Evolutionary conservation across 2,797 vertebrate genomes (phyloP).

Genomic region (Darevskia mixta): DNA sequence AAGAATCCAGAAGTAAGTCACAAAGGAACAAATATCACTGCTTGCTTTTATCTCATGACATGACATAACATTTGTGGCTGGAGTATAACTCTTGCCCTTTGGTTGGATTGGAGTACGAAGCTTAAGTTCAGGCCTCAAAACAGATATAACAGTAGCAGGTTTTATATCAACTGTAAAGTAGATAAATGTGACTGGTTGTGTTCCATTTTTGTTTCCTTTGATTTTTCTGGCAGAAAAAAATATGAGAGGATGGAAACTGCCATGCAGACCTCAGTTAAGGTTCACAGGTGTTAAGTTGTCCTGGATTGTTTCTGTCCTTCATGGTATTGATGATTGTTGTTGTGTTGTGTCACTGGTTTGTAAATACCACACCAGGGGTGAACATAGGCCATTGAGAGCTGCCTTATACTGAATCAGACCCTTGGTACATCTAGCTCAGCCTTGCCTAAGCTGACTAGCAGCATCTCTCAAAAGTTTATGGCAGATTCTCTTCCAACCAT

Average conservation of each 20-base stretch:
- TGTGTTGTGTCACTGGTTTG: not conserved
- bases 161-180: not conserved
- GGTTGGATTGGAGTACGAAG: not conserved
- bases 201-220: not conserved
- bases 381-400: not conserved
- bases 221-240: conserved; percentile 22
- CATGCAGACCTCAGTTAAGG: not conserved
- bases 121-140: not conserved
- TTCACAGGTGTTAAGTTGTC: not conserved
- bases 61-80: conserved; percentile 3
- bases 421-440: too few species aligned
- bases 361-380: not conserved
- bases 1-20: not conserved
- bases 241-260: fast-evolving
- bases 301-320: not conserved
- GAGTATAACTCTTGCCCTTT: conserved; percentile 14
- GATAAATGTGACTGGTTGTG: not conserved
- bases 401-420: too few species aligned
- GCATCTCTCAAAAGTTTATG: too few species aligned
- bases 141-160: not conserved
- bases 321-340: not conserved
- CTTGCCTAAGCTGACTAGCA: too few species aligned
- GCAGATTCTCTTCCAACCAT: too few species aligned
- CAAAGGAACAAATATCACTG: not conserved
- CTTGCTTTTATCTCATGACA: conserved; percentile 9